Evolutionary conservation across 2,113 vertebrate species (phyloP).

Genomic region (Nerophis lumbriciformis): DNA sequence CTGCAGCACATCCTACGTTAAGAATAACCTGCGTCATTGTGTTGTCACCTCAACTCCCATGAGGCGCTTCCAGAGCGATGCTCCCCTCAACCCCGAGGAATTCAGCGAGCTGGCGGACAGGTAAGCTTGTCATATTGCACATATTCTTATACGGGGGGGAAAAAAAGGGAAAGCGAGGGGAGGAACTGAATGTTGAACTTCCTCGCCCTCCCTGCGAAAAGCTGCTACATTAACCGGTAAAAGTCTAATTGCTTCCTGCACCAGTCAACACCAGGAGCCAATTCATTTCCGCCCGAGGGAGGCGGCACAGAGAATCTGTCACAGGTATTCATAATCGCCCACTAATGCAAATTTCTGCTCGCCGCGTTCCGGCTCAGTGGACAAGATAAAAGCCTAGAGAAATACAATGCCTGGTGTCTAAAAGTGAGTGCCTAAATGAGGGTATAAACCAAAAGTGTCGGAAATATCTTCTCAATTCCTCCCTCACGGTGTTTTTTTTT

Average conservation of each 20-base stretch:
- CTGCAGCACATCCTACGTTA: constrained; percentile 52
- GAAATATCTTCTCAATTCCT: constrained; percentile 60
- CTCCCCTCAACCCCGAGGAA: constrained; percentile 64
- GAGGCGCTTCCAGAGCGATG: constrained; percentile 54
- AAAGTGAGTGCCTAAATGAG: constrained; percentile 71
- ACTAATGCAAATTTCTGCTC: constrained; percentile 75
- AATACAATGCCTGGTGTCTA: constrained; percentile 70
- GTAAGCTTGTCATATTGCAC: constrained; percentile 68
- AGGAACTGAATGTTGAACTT: constrained; percentile 61
- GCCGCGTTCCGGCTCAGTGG: constrained; percentile 61
- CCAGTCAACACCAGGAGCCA: constrained; percentile 70
- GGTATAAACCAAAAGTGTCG: constrained; percentile 74
- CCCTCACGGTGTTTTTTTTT: constrained; percentile 40
- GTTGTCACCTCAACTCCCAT: constrained; percentile 66
- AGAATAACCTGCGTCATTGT: constrained; percentile 67
- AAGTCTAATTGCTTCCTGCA: constrained; percentile 74
- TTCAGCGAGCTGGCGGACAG: constrained; percentile 65
- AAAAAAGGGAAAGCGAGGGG: constrained; percentile 32
- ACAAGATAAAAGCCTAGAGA: constrained; percentile 74
- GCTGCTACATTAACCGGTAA: constrained; percentile 76
- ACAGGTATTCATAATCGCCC: constrained; percentile 78
- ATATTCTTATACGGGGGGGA: constrained; percentile 39
- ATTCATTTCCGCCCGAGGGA: constrained; percentile 74
- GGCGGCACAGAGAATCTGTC: constrained; percentile 72
- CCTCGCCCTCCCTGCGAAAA: constrained; percentile 69